These are phyloP conservation scores for Heliocidaris erythrogramma DNA, from an alignment of 35 echinoderm and acorn worm species.

Conservation along the genomic window DNA sequence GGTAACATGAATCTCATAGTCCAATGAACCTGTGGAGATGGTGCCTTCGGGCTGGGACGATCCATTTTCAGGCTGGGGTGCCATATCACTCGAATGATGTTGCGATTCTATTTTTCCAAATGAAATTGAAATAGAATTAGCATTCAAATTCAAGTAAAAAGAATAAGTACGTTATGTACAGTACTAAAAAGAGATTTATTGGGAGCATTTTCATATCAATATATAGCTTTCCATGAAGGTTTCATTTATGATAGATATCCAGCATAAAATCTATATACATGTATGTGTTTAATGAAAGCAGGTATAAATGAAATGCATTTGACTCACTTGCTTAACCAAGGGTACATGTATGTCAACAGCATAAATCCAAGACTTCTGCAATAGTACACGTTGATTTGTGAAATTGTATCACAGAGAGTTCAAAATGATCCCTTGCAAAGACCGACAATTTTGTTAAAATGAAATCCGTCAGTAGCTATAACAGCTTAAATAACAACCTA, in stretches of 20 bases:
- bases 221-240: too few relatives aligned
- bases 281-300: background rate
- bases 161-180: background rate
- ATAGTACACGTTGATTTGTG: background rate
- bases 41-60: background rate
- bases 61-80: conserved; percentile 27
- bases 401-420: background rate
- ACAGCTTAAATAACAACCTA: background rate
- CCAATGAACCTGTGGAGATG: conserved; percentile 4
- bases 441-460: too few relatives aligned
- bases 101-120: background rate
- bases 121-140: background rate
- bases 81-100: background rate
- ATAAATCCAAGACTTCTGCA: background rate
- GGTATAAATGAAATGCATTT: background rate
- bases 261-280: too few relatives aligned
- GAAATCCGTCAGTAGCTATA: background rate
- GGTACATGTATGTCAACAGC: background rate
- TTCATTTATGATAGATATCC: too few relatives aligned
- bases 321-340: background rate
- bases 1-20: conserved; percentile 45
- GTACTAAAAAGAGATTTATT: background rate
- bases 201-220: too few relatives aligned
- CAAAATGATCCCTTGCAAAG: background rate
- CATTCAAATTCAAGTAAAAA: background rate